Base-by-base conservation (phyloP, 2,888 invertebrate genomes). In the Tupiocoris notatus region DNA sequence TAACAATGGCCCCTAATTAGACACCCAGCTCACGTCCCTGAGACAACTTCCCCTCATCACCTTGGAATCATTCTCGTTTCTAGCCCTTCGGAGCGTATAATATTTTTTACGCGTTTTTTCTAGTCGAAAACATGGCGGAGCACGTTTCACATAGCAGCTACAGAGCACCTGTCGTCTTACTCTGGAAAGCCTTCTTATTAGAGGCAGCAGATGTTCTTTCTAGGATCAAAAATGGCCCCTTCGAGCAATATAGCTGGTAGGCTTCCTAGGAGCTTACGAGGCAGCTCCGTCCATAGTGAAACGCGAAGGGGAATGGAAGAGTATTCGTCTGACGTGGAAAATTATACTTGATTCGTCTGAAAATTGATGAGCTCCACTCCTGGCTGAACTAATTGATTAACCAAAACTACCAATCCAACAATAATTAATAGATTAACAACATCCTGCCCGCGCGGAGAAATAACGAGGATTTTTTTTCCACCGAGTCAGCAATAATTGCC, bases 381-480 rank as follows among this genome's bases (percentile, higher is more conserved):
- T 57, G 56, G 67, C 57, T 56, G 67, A 67, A 67, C 67, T 67
- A 67, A 67, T 67, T 67, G 67, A 67, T 67, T 54, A 59, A 59
- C 3, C 59, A 9, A 56, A 67, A 67, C 67, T 67, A 67, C 56
- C 67, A 39, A 21, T 56, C 56, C 67, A 67, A 67, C 57, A 22
- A 56, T 67, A 67, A 57, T 67, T 67, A 67, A 67, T 67, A 67
- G 67, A 67, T 54, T 67, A 67, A 67, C 67, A 20, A 67, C 67
- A 57, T 57, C 57, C 67, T 57, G 67, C 18, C 6, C n/a, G n/a
- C n/a, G 39, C 12, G 3, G 39, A 6, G 9, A 65, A 7, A 65
- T 39, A 67, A 67, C 56, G 67, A 57, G 67, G 57, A 21, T 67
- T n/a, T 67, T 56, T 57, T 39, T 39, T 39, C 12, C 39, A 3